Conservation (phyloP, 2,113 vertebrate genomes). For the Otus sunia region DNA sequence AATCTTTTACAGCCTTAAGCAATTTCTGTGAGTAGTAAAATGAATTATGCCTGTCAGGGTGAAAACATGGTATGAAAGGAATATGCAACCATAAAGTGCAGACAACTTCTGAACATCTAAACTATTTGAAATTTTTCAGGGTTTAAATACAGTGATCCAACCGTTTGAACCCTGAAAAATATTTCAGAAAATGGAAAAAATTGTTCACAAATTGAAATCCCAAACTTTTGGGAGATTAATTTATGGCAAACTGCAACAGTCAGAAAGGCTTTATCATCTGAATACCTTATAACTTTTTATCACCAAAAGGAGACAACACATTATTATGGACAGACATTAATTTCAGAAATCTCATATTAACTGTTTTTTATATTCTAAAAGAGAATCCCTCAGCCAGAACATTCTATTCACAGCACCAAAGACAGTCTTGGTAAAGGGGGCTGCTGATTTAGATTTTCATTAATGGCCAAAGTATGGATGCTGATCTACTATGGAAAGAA, state of each 20-base stretch:
- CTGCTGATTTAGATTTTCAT: background rate
- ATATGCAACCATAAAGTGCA: background rate
- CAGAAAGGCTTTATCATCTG: background rate
- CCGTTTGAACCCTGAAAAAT: background rate
- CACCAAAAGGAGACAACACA: background rate
- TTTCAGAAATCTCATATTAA: background rate
- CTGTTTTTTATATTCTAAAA: background rate
- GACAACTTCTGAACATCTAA: background rate
- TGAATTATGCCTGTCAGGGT: accelerated
- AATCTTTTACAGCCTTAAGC: background rate
- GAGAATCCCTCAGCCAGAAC: background rate
- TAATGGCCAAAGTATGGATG: background rate
- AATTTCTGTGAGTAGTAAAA: background rate
- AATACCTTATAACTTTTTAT: background rate
- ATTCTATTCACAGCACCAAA: background rate
- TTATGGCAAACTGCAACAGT: background rate
- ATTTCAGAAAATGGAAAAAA: background rate
- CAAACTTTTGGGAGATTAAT: background rate
- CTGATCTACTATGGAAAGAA: background rate
- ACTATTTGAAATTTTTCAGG: background rate
- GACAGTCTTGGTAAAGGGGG: background rate
- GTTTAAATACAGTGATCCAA: background rate
- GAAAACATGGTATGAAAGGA: background rate
- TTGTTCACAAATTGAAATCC: background rate
- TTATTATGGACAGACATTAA: background rate